Base-by-base conservation (phyloP, 2,113 vertebrate genomes). In the Atlantisia rogersi region DNA sequence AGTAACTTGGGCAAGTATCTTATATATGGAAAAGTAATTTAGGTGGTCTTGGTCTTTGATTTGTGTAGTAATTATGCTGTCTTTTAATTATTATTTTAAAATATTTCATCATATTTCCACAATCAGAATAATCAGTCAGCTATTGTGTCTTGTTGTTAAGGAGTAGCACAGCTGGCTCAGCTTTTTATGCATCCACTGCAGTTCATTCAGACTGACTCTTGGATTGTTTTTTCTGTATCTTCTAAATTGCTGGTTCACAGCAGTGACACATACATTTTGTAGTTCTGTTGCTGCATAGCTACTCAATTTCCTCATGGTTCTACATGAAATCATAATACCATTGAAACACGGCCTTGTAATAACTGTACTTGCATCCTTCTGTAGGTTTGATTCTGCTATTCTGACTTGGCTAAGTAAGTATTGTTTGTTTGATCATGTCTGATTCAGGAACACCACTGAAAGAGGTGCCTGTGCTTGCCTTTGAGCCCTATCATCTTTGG, bases 101-200 rank as follows among this genome's bases (percentile, higher is more conserved):
- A 50, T 46, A 80, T 24, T 73, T 77, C 32, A 19, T 76, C 32
- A 3, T 79, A 67, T 91, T 92, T 84, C 52, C 67, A 44, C 73
- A 87, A 39, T 88, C 37, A 86, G 71, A 91, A 75, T 92, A 92
- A 95, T 94, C 67, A 96, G 90, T 63, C 67, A 78, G 48, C 71
- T 76, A 21, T 86, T 95, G 76, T 32, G 2, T 88, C 59, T 52
- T 73, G 85, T 59, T 63, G 92, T 78, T 93, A 88, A 65, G 13
- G 5, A 88, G 40, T 5, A 35, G 71, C 83, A 78, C 92, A 96
- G 97, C 96, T 95, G 95, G 86, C 68, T 90, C 60, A 81, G 83
- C 78, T 92, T 83, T 46, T 83, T 91, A 18, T 55, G 77, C 67
- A 71, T 28, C 64, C 78, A 28, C 25, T 77, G 90, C 94, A 94